Conservation (phyloP, 2,888 invertebrate species). For the Argyresthia albistria region DNA sequence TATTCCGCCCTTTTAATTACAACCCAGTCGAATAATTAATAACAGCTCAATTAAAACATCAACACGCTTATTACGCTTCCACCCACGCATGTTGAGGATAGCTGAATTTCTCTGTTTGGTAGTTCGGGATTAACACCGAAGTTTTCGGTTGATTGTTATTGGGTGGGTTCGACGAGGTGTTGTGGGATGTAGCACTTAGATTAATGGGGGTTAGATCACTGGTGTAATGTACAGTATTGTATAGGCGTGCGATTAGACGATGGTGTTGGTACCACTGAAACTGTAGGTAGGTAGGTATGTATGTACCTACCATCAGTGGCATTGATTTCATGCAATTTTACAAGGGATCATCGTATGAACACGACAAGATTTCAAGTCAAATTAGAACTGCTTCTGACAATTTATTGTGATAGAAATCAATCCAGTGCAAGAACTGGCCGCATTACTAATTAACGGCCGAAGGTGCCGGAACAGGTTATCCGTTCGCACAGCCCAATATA, state of each 20-base stretch:
- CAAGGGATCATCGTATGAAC: too few species aligned
- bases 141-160: background rate
- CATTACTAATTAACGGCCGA: slow-evolving; percentile 53
- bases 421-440: too few species aligned
- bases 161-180: background rate
- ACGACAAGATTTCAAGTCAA: too few species aligned
- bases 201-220: too few species aligned
- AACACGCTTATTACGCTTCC: slow-evolving; percentile 38
- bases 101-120: background rate
- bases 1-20: slow-evolving; percentile 62
- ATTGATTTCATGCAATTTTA: too few species aligned
- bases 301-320: too few species aligned
- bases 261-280: too few species aligned
- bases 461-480: slow-evolving; percentile 58
- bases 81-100: slow-evolving; percentile 40
- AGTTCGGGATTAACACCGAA: background rate
- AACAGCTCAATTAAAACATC: slow-evolving; percentile 65
- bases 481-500: slow-evolving; percentile 69
- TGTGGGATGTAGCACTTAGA: background rate
- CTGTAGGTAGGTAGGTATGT: too few species aligned
- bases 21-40: slow-evolving; percentile 58
- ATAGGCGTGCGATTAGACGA: too few species aligned
- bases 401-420: too few species aligned
- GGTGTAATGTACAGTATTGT: too few species aligned
- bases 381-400: too few species aligned